These are phyloP conservation scores for Entomobrya proxima DNA, from an alignment of 2,888 invertebrate species.

Conservation along the genomic window DNA sequence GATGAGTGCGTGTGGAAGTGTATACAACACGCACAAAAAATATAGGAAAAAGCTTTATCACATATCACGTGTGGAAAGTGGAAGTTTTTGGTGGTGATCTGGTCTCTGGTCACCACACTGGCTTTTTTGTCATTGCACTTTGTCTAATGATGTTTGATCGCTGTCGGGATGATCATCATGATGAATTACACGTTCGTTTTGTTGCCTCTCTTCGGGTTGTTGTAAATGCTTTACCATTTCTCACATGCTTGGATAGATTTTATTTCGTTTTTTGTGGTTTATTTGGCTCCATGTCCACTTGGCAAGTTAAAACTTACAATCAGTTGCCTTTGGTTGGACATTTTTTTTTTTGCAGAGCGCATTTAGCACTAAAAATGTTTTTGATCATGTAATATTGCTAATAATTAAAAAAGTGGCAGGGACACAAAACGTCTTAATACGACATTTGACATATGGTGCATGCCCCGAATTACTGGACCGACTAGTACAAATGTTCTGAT, in stretches of 20 bases:
- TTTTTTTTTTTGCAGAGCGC: too few species aligned
- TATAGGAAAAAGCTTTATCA: neutral
- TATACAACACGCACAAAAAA: neutral
- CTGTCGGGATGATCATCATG: slow-evolving; percentile 33
- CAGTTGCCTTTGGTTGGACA: too few species aligned
- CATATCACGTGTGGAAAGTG: slow-evolving; percentile 13
- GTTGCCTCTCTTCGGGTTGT: neutral
- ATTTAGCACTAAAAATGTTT: too few species aligned
- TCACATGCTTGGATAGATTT: neutral
- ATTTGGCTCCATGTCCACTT: too few species aligned
- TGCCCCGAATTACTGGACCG: neutral
- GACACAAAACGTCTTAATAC: neutral
- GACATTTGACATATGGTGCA: slow-evolving; percentile 11
- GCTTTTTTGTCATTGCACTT: slow-evolving; percentile 61
- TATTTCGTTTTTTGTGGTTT: too few species aligned
- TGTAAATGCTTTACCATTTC: too few species aligned
- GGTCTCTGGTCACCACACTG: slow-evolving; percentile 23
- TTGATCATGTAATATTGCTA: neutral
- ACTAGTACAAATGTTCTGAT: neutral
- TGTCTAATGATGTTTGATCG: slow-evolving; percentile 58
- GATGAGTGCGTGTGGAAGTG: neutral
- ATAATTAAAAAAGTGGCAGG: slow-evolving; percentile 15
- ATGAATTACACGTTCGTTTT: slow-evolving; percentile 25
- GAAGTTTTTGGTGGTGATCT: slow-evolving; percentile 14
- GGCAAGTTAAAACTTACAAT: too few species aligned